Conservation (phyloP, 2,888 invertebrate genomes). For the Drosophila suboccidentalis region DNA sequence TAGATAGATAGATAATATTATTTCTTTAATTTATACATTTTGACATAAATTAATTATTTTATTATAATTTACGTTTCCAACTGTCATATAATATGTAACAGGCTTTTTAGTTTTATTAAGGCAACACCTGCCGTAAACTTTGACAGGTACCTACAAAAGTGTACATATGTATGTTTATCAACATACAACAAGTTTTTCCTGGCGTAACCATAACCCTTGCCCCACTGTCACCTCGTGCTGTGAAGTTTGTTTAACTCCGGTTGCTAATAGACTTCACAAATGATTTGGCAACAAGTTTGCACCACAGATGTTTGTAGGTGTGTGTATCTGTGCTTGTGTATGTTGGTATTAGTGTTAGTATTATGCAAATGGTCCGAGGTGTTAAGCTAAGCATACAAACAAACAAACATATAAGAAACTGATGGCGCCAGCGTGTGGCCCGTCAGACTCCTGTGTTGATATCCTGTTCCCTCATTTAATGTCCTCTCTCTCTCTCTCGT, state of each 20-base stretch:
- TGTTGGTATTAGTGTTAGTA: constrained; percentile 27
- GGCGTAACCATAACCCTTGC: not conserved
- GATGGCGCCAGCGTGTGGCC: constrained; percentile 20
- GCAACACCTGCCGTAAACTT: constrained; percentile 2
- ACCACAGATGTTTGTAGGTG: constrained; percentile 22
- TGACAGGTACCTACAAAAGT: constrained; percentile 2
- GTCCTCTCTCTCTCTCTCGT: not conserved
- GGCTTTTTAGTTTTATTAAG: constrained; percentile 4
- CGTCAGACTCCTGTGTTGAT: constrained; percentile 48
- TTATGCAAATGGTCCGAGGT: constrained; percentile 49
- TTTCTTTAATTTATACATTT: too few species aligned
- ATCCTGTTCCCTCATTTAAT: constrained; percentile 57
- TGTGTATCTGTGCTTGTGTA: constrained; percentile 3
- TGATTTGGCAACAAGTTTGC: constrained; percentile 57
- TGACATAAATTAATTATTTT: too few species aligned
- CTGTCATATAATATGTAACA: too few species aligned
- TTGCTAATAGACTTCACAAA: constrained; percentile 77
- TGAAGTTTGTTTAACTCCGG: constrained; percentile 62
- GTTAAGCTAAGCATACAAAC: constrained; percentile 29
- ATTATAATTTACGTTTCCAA: too few species aligned
- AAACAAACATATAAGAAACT: constrained; percentile 23
- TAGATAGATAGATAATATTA: too few species aligned
- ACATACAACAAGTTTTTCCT: constrained; percentile 2
- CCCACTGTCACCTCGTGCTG: constrained; percentile 38
- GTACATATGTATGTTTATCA: not conserved